phyloP scores from a whole-genome alignment of 2,797 vertebrate species.

The Acrocephalus scirpaceus region DNA sequence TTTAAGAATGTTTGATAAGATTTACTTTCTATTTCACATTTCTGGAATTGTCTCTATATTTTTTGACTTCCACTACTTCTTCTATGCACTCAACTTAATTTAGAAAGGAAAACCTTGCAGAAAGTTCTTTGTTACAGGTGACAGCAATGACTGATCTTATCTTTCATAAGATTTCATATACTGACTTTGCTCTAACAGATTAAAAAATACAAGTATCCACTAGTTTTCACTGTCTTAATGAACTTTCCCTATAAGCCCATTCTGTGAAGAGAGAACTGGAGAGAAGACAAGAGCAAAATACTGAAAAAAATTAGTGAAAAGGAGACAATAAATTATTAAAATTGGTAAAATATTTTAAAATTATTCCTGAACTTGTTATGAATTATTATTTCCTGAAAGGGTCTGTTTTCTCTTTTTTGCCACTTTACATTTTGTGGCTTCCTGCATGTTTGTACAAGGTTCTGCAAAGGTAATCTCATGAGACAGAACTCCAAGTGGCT shows the following conservation, averaged over 20 bases:
- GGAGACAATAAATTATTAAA: neutral
- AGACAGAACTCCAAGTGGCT: neutral
- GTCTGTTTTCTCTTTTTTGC: neutral
- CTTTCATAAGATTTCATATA: neutral
- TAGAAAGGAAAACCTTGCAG: neutral
- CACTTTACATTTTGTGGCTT: neutral
- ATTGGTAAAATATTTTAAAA: neutral
- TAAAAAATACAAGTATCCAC: neutral
- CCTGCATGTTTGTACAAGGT: neutral
- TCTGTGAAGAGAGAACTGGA: neutral
- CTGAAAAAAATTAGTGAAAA: rapidly evolving
- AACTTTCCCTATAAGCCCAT: neutral
- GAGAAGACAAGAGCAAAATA: neutral
- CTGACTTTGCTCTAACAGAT: neutral
- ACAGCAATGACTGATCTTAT: neutral
- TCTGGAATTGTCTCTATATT: neutral
- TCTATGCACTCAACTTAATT: neutral
- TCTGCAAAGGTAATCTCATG: neutral
- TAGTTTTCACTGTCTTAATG: neutral
- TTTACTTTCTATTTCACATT: neutral
- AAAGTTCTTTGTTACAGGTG: neutral
- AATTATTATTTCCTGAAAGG: neutral
- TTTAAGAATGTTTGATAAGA: neutral
- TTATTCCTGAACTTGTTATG: neutral
- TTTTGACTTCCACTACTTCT: neutral